Evolutionary conservation across 2,113 vertebrate genomes (phyloP).

Genomic region (Nycticorax nycticorax): DNA sequence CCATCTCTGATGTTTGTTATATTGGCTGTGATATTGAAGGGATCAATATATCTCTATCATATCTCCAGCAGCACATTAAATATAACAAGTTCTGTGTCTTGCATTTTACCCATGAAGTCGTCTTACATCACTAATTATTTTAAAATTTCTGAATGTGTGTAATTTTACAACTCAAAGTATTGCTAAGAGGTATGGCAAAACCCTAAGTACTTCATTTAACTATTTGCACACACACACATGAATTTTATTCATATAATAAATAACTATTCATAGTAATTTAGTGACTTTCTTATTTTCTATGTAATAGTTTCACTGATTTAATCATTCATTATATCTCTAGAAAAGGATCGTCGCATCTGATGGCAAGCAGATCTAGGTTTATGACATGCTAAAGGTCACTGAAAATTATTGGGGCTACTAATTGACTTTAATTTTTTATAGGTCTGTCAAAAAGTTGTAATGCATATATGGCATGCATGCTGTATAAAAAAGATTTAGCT

Average conservation of each 20-base stretch:
- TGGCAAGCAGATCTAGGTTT: constrained; percentile 1
- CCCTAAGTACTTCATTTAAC: background rate
- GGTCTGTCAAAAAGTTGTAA: constrained; percentile 30
- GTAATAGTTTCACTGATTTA: background rate
- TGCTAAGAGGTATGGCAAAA: background rate
- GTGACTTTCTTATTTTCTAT: background rate
- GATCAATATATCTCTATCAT: background rate
- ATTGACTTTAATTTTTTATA: constrained; percentile 68
- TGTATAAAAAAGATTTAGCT: constrained; percentile 54
- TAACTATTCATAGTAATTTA: background rate
- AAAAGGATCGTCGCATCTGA: background rate
- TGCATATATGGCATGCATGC: background rate
- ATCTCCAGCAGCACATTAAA: background rate
- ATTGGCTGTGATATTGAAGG: background rate
- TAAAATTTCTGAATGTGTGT: background rate
- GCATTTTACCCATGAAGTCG: background rate
- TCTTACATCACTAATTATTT: background rate
- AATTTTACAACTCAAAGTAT: background rate
- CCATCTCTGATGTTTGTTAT: background rate
- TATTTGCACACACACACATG: background rate
- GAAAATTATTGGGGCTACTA: constrained; percentile 59
- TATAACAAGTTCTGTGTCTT: background rate
- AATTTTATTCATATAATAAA: background rate
- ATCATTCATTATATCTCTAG: background rate
- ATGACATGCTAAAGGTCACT: constrained; percentile 29